Conservation (phyloP, 2,888 invertebrate genomes). For the Microctonus brassicae region DNA sequence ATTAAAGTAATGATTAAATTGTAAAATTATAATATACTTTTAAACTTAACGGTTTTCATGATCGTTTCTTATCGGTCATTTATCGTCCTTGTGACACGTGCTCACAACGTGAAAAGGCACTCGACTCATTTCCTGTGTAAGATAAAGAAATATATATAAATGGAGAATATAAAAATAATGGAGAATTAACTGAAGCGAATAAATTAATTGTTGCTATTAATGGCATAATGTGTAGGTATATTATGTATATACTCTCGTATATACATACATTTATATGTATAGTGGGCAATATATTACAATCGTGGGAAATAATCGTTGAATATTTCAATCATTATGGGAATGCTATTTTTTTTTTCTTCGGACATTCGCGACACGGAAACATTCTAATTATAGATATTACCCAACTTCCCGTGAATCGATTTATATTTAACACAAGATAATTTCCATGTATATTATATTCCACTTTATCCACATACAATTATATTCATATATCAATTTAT, state of each 20-base stretch:
- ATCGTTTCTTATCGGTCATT: conserved; percentile 21
- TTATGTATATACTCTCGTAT: neutral
- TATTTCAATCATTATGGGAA: conserved; percentile 33
- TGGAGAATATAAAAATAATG: neutral
- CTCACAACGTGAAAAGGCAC: conserved; percentile 29
- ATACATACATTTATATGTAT: no score
- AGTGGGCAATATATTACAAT: neutral
- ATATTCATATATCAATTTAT: neutral
- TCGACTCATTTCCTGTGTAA: conserved; percentile 14
- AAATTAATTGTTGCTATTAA: conserved; percentile 21
- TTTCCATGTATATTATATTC: neutral
- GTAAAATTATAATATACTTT: no score
- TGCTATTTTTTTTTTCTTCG: conserved; percentile 7
- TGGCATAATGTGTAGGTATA: neutral
- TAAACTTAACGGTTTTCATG: neutral
- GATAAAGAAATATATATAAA: neutral
- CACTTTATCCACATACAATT: neutral
- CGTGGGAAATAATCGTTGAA: conserved; percentile 24
- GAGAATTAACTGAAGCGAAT: conserved; percentile 16
- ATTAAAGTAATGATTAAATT: no score
- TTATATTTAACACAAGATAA: conserved; percentile 24
- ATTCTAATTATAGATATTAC: conserved; percentile 35
- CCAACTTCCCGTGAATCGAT: conserved; percentile 30
- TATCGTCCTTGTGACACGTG: conserved; percentile 40
- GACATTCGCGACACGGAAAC: conserved; percentile 23